Evolutionary conservation across 2,113 vertebrate species (phyloP), one percentile per base, ranked within the genome.

Genomic region (Urocitellus parryii): DNA sequence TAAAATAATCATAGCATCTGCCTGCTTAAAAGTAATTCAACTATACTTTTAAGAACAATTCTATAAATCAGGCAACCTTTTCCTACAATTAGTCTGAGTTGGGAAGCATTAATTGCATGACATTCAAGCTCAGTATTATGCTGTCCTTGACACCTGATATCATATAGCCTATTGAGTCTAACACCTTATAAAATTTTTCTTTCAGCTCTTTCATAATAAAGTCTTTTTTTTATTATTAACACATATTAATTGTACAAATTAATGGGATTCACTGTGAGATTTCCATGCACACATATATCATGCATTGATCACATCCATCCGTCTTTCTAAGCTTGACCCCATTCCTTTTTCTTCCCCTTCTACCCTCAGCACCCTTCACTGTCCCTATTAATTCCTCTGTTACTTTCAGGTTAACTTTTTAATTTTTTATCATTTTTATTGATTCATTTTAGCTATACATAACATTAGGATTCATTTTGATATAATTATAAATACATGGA

Each of bases 11-110:
- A 88, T 42, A 79, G 20, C 67, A 91, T 65, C 48, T 12, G 24
- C 20, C 81, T 78, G 79, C 83, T 82, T 91, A 84, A 88, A 93
- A 95, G 25, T 45, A 93, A 90, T 93, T 95, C 74, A 89, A 61
- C 45, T 67, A 45, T 20, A 63, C n/a, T 63, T 93, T 51, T 42
- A 83, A 68, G 83, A 96, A 83, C 32, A 63, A 58, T 90, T 91
- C 90, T 83, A 45, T 84, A 87, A 95, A 91, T 85, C 85, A 93
- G 63, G 91, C 11, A 79, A 32, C 6, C 8, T 37, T 86, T 94
- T 45, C n/a, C 67, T 88, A 73, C 22, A 72, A 90, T 63, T 73
- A 72, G 80, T 81, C 48, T 91, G 58, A 93, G 93, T 17, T 89
- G 27, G 53, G 58, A 96, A 77, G 65, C 32, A 67, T 34, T 78